Percentiles rank a stretch among this genome's conserved stretches.
Evolutionary conservation across 2,113 vertebrate genomes (phyloP).

Genomic region (Petrocephalus zakoni): DNA sequence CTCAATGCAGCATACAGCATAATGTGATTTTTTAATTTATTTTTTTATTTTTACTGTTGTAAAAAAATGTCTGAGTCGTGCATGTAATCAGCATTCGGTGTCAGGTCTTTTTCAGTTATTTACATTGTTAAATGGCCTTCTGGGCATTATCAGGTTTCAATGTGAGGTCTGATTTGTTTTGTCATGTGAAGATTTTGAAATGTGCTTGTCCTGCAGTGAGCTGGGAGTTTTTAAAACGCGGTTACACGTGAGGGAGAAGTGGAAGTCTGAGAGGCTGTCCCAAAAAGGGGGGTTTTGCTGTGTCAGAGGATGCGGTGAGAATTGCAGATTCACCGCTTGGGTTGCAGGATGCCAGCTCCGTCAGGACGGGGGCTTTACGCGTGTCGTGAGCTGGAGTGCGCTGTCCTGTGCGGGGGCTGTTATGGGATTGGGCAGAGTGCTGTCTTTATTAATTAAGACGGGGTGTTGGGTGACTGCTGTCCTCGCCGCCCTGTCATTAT

Average conservation of each 20-base stretch:
- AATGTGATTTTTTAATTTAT: background rate
- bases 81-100: background rate
- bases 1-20: background rate
- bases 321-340: background rate
- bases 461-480: background rate
- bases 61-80: background rate
- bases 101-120: background rate
- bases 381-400: background rate
- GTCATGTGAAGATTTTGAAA: background rate
- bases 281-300: background rate
- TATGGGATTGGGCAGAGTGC: background rate
- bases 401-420: background rate
- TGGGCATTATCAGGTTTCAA: background rate
- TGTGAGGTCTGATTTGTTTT: background rate
- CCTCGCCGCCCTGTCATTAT: background rate
- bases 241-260: background rate
- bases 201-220: background rate
- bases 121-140: background rate
- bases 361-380: background rate
- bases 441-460: background rate
- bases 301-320: background rate
- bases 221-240: background rate
- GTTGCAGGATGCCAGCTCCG: background rate
- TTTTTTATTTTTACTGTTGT: background rate
- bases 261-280: background rate